Base-by-base conservation (phyloP, 2,113 vertebrate genomes). In the Anas platyrhynchos region DNA sequence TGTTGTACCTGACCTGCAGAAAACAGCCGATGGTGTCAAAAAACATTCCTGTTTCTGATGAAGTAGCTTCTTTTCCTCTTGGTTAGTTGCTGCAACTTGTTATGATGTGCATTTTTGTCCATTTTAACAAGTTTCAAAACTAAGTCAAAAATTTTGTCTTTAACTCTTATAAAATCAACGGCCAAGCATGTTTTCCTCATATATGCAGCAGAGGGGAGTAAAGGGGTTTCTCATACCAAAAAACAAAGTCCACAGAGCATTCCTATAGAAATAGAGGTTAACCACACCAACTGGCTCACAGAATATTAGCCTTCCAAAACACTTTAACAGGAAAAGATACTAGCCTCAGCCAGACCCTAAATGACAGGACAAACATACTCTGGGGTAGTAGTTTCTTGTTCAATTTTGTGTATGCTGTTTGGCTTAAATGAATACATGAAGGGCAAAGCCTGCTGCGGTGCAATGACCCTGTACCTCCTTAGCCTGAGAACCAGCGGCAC, bases 131-230 rank as follows among this genome's bases (percentile, higher is more conserved):
- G 65, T 83, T 94, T 89, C 58, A 50, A 67, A 94, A 63, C 76
- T 21, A 18, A 79, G 56, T 82, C 69, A 78, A 91, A 89, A 91
- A 83, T 77, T 67, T 66, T n/a, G 26, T 66, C 88, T 50, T 83
- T 58, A 56, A 62, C 83, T 76, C 54, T 83, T 69, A 3, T 31
- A 41, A 59, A 72, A 44, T 69, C 65, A 69, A n/a, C 91, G 29
- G 50, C 82, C 74, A 86, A 68, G 62, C 80, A 36, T 91, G 59
- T 89, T 93, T 68, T 88, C 93, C 94, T 95, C 96, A 94, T 94
- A 91, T 93, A 72, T 13, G 52, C 1, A 50, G 87, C 83, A 91
- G 85, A 93, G 76, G 85, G 76, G 83, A 81, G 68, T 50, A 65
- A 92, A 92, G 31, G 68, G 78, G 92, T 78, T 89, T 83, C 63